A percentile compares a stretch with the other conserved stretches of the same genome.
Conservation (phyloP, 2,888 invertebrate species). For the Drosophila lutescens region DNA sequence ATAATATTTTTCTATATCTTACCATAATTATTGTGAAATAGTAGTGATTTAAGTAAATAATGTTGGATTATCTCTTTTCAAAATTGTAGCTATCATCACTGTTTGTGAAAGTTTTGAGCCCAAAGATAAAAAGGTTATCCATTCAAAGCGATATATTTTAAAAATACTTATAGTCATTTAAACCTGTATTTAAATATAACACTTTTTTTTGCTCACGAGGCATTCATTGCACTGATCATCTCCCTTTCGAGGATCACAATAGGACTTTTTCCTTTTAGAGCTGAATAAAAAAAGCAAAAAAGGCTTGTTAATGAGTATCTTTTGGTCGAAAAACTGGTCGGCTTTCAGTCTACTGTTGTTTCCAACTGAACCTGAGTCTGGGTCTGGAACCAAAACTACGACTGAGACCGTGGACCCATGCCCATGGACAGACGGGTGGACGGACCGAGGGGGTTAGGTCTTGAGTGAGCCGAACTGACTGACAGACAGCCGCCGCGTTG, state of each 20-base stretch:
- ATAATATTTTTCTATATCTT: too few relatives aligned
- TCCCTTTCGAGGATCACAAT: neutral
- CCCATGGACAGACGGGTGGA: neutral
- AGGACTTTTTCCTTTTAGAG: neutral
- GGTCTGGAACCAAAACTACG: constrained; percentile 21
- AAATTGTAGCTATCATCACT: too few relatives aligned
- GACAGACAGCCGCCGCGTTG: constrained; percentile 61
- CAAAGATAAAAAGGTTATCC: too few relatives aligned
- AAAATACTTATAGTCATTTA: too few relatives aligned
- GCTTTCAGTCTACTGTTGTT: constrained; percentile 1
- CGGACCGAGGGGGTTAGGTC: constrained; percentile 30
- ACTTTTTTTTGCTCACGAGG: too few relatives aligned
- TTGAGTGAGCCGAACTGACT: constrained; percentile 50
- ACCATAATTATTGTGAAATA: too few relatives aligned
- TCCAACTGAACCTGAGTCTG: constrained; percentile 13
- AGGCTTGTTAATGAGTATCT: constrained; percentile 20
- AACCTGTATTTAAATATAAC: too few relatives aligned
- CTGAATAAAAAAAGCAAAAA: constrained; percentile 2
- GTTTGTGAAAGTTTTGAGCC: too few relatives aligned
- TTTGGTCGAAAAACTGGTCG: constrained; percentile 7
- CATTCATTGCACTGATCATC: too few relatives aligned
- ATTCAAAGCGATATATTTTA: too few relatives aligned
- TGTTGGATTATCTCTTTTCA: too few relatives aligned
- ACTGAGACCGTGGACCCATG: constrained; percentile 15
- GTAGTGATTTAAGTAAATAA: too few relatives aligned